These are phyloP conservation scores for Triops cancriformis DNA, from an alignment of 1,140 invertebrate species.

Conservation along the genomic window DNA sequence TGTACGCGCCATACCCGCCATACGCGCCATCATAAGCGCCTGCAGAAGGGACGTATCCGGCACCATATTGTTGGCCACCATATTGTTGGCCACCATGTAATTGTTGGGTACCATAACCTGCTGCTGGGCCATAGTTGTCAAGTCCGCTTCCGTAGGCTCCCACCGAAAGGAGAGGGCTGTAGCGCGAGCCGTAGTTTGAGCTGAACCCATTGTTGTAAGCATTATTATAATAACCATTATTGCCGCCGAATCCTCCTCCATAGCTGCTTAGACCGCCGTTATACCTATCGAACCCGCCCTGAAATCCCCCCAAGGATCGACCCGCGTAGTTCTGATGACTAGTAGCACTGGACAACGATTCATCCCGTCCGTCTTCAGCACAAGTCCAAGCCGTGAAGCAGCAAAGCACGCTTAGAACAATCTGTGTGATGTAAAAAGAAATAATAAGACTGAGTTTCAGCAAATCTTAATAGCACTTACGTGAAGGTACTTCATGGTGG, in stretches of 20 bases:
- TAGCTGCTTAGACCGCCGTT: background rate
- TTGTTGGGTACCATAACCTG: conserved; percentile 15
- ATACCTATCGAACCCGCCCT: background rate
- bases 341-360: background rate
- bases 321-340: background rate
- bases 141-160: conserved; percentile 11
- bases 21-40: background rate
- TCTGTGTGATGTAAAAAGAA: background rate
- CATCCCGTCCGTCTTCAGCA: background rate
- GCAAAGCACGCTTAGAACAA: background rate
- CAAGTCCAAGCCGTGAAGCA: background rate
- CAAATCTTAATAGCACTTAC: background rate
- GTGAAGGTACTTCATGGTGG: background rate
- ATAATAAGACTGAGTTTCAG: background rate
- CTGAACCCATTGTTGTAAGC: background rate
- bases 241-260: conserved; percentile 13
- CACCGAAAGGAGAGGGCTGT: background rate
- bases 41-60: background rate
- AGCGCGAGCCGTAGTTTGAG: background rate
- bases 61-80: background rate
- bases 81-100: no score
- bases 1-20: background rate
- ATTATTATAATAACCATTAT: conserved; percentile 5
- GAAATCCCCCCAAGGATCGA: background rate
- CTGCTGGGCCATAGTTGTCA: background rate